phyloP scores from a whole-genome alignment of 2,797 vertebrate species.

The Halcyon chelicuti region DNA sequence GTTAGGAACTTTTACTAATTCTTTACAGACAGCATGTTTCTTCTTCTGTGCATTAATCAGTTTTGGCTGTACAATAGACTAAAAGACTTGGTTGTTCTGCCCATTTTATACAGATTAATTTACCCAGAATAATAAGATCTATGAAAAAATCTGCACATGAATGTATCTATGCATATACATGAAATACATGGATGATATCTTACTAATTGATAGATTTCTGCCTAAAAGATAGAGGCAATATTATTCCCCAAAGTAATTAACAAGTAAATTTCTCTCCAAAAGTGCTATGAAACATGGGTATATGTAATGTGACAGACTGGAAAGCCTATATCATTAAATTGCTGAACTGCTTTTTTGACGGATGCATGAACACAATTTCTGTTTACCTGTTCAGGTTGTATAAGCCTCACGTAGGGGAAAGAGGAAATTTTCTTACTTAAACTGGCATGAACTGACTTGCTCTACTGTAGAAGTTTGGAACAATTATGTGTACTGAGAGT shows the following conservation, averaged over 20 bases:
- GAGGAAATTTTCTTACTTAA: not conserved
- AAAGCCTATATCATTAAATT: not conserved
- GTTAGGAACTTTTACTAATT: slow-evolving; percentile 39
- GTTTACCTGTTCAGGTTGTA: not conserved
- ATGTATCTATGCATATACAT: not conserved
- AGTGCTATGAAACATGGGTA: not conserved
- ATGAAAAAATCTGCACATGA: not conserved
- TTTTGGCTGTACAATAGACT: not conserved
- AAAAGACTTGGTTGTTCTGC: not conserved
- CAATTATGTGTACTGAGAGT: not conserved
- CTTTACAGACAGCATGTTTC: not conserved
- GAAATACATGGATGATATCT: not conserved
- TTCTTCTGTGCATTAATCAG: slow-evolving; percentile 27
- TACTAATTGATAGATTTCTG: not conserved
- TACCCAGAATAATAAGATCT: not conserved
- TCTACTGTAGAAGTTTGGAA: not conserved
- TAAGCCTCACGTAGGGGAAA: not conserved
- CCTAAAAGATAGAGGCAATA: not conserved
- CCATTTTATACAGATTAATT: not conserved
- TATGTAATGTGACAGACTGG: not conserved
- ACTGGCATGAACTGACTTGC: not conserved
- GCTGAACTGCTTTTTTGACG: not conserved
- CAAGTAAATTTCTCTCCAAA: not conserved
- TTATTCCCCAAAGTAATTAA: not conserved
- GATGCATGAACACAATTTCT: not conserved